phyloP scores from a whole-genome alignment of 2,888 invertebrate genomes.

The Ganaspis brasiliensis region DNA sequence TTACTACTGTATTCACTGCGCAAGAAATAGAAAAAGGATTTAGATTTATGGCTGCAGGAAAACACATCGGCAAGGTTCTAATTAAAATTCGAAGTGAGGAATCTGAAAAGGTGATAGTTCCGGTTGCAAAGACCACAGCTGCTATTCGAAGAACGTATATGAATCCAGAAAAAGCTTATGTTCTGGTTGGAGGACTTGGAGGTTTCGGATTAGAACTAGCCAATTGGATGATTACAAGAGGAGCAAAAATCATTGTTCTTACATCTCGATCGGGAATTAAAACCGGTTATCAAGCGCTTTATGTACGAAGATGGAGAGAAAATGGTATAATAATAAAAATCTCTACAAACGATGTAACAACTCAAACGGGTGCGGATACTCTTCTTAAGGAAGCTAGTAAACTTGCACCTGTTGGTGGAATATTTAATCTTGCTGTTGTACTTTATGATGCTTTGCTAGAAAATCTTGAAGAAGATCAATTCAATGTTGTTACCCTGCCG shows the following conservation, averaged over 20 bases:
- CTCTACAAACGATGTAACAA: constrained; percentile 79
- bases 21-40: constrained; percentile 93
- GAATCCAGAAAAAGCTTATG: constrained; percentile 89
- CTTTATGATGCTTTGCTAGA: constrained; percentile 93
- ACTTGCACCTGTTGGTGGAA: constrained; percentile 85
- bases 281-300: constrained; percentile 95
- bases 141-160: constrained; percentile 94
- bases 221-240: constrained; percentile 93
- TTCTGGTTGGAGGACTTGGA: constrained; percentile 94
- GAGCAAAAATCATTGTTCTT: constrained; percentile 92
- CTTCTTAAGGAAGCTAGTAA: constrained; percentile 78
- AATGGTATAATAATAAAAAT: constrained; percentile 80
- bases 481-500: constrained; percentile 90
- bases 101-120: constrained; percentile 79
- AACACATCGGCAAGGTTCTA: constrained; percentile 98
- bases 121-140: constrained; percentile 84
- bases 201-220: constrained; percentile 98
- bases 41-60: constrained; percentile 95
- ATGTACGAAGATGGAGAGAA: constrained; percentile 86
- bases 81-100: constrained; percentile 94
- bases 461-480: constrained; percentile 91
- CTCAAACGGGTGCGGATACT: constrained; percentile 77
- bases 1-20: constrained; percentile 92
- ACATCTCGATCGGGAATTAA: constrained; percentile 95
- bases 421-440: constrained; percentile 98